Percentiles rank a stretch among this genome's conserved stretches.
These are phyloP conservation scores for Hermetia illucens DNA, from an alignment of 1,140 invertebrate species.

Conservation along the genomic window DNA sequence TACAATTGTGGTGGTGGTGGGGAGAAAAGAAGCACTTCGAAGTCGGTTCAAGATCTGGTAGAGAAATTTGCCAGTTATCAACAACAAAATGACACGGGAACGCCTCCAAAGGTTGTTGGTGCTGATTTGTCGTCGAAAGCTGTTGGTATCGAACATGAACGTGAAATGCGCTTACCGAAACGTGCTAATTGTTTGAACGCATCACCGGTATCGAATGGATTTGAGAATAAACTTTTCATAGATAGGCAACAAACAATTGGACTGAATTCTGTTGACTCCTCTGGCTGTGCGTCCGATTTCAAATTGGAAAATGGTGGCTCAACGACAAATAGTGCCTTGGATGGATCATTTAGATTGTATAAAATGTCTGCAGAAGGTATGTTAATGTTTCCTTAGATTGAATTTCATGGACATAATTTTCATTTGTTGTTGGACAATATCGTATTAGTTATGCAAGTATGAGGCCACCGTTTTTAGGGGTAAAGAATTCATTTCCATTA, in stretches of 20 bases:
- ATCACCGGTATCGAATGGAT: neutral
- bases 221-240: constrained; percentile 5
- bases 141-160: neutral
- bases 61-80: constrained; percentile 4
- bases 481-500: no score
- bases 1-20: neutral
- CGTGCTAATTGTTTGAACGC: neutral
- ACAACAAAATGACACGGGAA: neutral
- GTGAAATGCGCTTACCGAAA: neutral
- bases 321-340: constrained; percentile 1
- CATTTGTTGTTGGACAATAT: neutral
- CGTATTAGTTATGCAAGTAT: no score
- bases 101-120: neutral
- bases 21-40: neutral
- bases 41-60: neutral
- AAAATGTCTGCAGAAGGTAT: constrained; percentile 5
- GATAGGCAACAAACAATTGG: neutral
- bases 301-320: neutral
- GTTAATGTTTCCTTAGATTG: no score
- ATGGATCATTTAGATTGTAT: constrained; percentile 2
- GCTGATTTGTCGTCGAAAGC: no score
- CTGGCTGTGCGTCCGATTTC: constrained; percentile 1
- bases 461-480: no score
- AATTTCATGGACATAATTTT: constrained; percentile 1
- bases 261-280: neutral